These are phyloP conservation scores for Trididemnum miniatum DNA, from an alignment of 23 tunicate genomes.

Conservation along the genomic window DNA sequence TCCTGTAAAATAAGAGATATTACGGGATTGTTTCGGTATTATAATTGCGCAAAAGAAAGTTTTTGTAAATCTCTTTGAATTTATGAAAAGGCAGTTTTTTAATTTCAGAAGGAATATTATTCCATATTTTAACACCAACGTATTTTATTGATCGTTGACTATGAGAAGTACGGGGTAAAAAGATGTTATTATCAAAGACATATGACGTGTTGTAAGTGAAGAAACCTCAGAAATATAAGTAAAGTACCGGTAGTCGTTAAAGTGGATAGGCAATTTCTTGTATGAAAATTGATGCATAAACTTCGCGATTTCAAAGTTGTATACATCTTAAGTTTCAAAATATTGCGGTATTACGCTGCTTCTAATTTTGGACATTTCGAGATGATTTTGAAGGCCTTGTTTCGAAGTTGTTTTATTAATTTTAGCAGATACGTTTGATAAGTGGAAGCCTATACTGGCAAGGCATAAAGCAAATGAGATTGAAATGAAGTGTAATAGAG, in stretches of 20 bases:
- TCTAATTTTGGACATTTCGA: not conserved
- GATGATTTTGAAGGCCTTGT: not conserved
- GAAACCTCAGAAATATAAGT: not conserved
- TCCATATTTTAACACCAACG: too few relatives aligned
- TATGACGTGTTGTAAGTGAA: not conserved
- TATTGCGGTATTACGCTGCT: not conserved
- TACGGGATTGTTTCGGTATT: too few relatives aligned
- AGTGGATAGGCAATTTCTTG: not conserved
- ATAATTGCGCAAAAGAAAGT: too few relatives aligned
- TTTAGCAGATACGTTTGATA: not conserved
- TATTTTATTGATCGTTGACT: too few relatives aligned
- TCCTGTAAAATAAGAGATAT: too few relatives aligned
- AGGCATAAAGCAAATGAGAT: not conserved
- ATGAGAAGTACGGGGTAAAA: too few relatives aligned
- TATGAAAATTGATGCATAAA: not conserved
- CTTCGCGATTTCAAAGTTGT: not conserved
- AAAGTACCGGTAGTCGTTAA: not conserved
- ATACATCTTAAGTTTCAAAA: not conserved
- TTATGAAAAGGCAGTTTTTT: too few relatives aligned
- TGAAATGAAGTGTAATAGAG: not conserved
- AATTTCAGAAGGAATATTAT: too few relatives aligned
- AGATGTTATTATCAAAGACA: too few relatives aligned
- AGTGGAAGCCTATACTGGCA: not conserved
- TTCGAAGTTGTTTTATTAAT: not conserved
- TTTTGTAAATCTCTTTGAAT: too few relatives aligned